Evolutionary conservation across 2,888 invertebrate species (phyloP).

Genomic region (Myopa tessellatipennis): DNA sequence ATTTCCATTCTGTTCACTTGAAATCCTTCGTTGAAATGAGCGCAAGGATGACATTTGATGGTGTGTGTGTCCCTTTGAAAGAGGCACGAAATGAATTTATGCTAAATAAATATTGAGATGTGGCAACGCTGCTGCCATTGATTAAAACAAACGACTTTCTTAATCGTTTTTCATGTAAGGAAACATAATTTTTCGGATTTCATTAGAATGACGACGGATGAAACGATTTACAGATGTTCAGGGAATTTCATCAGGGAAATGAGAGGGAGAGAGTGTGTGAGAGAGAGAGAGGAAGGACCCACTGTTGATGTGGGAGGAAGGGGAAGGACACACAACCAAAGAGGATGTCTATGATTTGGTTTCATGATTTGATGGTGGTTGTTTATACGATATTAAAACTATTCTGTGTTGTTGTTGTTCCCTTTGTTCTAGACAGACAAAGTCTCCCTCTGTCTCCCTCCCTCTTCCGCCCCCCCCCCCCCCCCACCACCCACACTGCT

Average conservation of each 20-base stretch:
- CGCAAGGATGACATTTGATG: not conserved
- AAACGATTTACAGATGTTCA: not conserved
- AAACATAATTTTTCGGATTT: not conserved
- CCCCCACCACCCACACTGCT: not conserved
- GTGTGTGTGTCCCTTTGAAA: not conserved
- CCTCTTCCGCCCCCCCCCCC: not conserved
- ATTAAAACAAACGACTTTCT: constrained; percentile 29
- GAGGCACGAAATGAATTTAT: constrained; percentile 19
- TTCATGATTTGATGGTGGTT: not conserved
- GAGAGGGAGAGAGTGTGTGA: not conserved
- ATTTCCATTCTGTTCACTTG: constrained; percentile 7
- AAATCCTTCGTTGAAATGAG: not conserved
- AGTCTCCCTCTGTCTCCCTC: not conserved
- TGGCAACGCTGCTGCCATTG: constrained; percentile 30
- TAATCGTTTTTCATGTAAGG: constrained; percentile 24
- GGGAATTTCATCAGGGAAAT: not conserved
- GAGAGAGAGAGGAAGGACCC: not conserved
- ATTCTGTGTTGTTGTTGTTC: not conserved
- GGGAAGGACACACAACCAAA: not conserved
- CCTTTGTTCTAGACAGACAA: not conserved
- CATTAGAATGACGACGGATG: not conserved
- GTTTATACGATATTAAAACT: not conserved
- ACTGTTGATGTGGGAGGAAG: not conserved
- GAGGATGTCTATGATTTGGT: not conserved
- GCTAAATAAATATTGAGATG: constrained; percentile 38